phyloP scores from a whole-genome alignment of 2,113 vertebrate species.

The Thalassoma bifasciatum region DNA sequence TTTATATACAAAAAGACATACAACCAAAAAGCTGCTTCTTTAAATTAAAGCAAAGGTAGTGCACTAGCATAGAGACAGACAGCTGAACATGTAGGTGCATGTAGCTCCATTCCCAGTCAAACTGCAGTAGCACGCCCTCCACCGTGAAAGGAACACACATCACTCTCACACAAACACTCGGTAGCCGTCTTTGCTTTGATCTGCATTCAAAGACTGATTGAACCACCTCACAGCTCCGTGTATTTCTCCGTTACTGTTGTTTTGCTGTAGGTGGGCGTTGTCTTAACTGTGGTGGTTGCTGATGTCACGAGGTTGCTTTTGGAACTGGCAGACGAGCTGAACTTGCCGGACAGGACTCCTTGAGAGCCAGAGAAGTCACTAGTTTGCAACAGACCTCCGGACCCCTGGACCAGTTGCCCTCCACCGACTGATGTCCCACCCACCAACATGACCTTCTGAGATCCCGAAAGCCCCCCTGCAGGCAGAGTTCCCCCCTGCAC shows the following conservation, averaged over 20 bases:
- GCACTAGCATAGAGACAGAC: background rate
- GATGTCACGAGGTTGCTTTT: constrained; percentile 8
- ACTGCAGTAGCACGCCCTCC: constrained; percentile 14
- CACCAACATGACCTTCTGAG: constrained; percentile 62
- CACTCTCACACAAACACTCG: background rate
- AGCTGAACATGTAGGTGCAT: constrained; percentile 9
- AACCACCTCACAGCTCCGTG: constrained; percentile 1
- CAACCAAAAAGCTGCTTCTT: background rate
- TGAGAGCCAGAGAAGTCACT: constrained; percentile 36
- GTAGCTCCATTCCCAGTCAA: background rate
- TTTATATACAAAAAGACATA: background rate
- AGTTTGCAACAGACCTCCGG: constrained; percentile 29
- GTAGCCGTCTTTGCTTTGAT: background rate
- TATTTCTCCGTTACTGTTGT: constrained; percentile 38
- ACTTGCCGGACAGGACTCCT: constrained; percentile 39
- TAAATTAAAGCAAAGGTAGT: background rate
- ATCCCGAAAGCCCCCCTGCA: constrained; percentile 39
- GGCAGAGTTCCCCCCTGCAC: constrained; percentile 46
- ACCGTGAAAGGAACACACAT: constrained; percentile 11
- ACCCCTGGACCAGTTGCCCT: constrained; percentile 37
- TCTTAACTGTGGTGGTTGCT: constrained; percentile 30
- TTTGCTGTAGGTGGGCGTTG: constrained; percentile 10
- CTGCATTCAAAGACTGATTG: background rate
- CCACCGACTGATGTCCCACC: constrained; percentile 39
- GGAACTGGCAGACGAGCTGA: constrained; percentile 16